Evolutionary conservation across 92 coral and sea anemone genomes (phyloP), one percentile per base, ranked within the genome.

Genomic region (Porites divaricata): DNA sequence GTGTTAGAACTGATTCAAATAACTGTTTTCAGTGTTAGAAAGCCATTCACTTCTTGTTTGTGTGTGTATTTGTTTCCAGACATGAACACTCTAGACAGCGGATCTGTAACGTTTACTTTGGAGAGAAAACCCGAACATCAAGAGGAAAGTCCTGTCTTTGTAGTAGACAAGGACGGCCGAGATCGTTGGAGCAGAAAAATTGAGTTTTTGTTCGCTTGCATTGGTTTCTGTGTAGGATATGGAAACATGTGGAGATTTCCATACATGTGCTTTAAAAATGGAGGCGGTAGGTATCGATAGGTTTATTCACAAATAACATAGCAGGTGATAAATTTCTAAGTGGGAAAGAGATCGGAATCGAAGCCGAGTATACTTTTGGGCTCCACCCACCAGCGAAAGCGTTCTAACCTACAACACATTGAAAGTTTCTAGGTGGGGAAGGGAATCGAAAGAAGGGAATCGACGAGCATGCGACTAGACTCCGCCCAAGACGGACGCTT

Each of bases 241-340:
- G 98, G 98, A 64, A 95, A 95, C 83, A 86, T 95, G 61, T 95
- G 98, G 98, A 84, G 98, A 63, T 95, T 95, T 56, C 98, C 98
- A 28, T 95, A 93, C 93, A 89, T 95, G 88, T 95, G 98, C 72
- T 95, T 95, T 65, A 93, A 93, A 83, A 95, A 95, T 64, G 98
- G 98, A 19, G 98, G 98, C 57, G 98, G 98, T 95, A 81, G 45
- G 80, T 62, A 41, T 41, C 17, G 57, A 8, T n/a, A 19, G n/a
- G 21, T 7, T 61, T 61, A 16, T 61, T 35, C 45, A 35, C 45
- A 35, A 35, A 35, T 3, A 35, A 35, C 7, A 35, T 6, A 35
- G 45, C 0, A 4, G 5, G 0, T 35, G 45, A 4, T 35, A 35
- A 35, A 35, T 35, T 35, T 35, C 45, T 5, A 4, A 35, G 45